Evolutionary conservation across 1,140 invertebrate genomes (phyloP), one percentile per base, ranked within the genome.

Genomic region (Tribolium madens): DNA sequence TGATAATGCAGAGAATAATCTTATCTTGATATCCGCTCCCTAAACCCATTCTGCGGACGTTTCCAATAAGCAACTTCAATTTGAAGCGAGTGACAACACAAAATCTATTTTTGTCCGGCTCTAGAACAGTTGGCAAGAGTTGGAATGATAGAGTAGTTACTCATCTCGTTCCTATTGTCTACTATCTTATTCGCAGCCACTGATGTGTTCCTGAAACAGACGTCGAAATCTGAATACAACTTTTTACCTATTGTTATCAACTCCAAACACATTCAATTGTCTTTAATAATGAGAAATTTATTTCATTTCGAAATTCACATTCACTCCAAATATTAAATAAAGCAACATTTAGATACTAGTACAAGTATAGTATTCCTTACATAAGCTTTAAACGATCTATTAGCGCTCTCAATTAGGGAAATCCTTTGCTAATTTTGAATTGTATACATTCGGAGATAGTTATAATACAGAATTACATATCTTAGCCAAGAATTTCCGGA

Each of bases 1-100:
- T n/a, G n/a, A n/a, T n/a, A n/a, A n/a, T n/a, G n/a, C n/a, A n/a
- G n/a, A 10, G 57, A 33, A 64, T 64, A 64, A 64, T 36, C 57
- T 64, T 64, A 64, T 64, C 57, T 64, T 64, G 57, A 42, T 60
- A 64, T 15, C 26, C 26, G 57, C 31, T 33, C 53, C 53, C 53
- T 31, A 12, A 60, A 60, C 17, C 17, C 57, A 64, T 33, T 21
- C 57, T 13, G 26, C 13, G 57, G 57, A 60, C 17, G 57, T 64
- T 64, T 64, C 57, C 57, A 64, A 64, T 64, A 64, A 64, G 18
- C 21, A 64, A 64, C 9, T 64, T 64, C 57, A 64, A 64, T 64
- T 13, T 26, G 18, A 60, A 53, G 13, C 53, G 17, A 18, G 26
- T 31, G 57, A 64, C 57, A 64, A 64, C 57, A 64, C 57, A 64